phyloP scores from a whole-genome alignment of 1,140 invertebrate species.

The Drosophila albomicans region DNA sequence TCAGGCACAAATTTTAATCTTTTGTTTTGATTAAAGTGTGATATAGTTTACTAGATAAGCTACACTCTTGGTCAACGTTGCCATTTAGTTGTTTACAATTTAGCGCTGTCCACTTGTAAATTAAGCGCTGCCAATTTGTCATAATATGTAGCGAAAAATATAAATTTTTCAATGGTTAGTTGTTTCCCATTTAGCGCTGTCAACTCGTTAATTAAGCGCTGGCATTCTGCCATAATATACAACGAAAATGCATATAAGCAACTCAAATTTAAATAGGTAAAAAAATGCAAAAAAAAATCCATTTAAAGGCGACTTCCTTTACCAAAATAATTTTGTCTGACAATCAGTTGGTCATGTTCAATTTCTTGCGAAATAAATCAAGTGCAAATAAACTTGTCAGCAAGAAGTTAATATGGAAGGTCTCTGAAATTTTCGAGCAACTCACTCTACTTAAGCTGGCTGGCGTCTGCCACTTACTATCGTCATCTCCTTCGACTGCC shows the following conservation, averaged over 20 bases:
- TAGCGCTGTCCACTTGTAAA: too few relatives aligned
- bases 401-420: conserved; percentile 5
- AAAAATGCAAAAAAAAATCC: not conserved
- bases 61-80: too few relatives aligned
- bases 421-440: conserved; percentile 17
- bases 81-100: too few relatives aligned
- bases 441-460: conserved; percentile 1
- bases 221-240: too few relatives aligned
- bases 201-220: too few relatives aligned
- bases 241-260: not conserved
- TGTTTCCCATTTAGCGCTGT: too few relatives aligned
- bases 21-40: too few relatives aligned
- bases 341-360: conserved; percentile 1
- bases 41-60: too few relatives aligned
- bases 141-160: too few relatives aligned
- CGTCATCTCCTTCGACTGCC: not conserved
- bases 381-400: conserved; percentile 39
- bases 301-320: not conserved
- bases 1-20: too few relatives aligned
- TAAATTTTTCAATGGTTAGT: too few relatives aligned
- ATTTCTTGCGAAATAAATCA: conserved; percentile 41
- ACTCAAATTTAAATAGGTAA: not conserved
- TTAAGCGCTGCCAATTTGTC: too few relatives aligned
- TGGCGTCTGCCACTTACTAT: not conserved
- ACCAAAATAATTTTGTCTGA: not conserved